phyloP scores from a whole-genome alignment of 2,113 vertebrate genomes.

The Pampusana beccarii region DNA sequence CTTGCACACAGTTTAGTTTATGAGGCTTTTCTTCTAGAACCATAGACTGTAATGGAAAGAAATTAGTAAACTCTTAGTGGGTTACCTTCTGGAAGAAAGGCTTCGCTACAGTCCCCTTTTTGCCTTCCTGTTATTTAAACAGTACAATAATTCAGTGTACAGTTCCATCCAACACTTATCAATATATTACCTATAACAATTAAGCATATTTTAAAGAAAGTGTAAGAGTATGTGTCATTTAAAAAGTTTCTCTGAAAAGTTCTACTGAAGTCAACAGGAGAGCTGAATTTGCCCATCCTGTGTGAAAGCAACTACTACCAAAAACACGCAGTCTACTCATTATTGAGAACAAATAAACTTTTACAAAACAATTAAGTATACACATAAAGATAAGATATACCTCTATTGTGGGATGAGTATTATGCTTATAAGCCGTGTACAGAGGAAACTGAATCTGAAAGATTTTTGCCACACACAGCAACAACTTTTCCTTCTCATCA shows the following conservation, averaged over 20 bases:
- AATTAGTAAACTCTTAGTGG: not conserved
- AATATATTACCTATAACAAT: slow-evolving; percentile 5
- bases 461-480: slow-evolving; percentile 98
- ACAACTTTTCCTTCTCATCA: slow-evolving; percentile 96
- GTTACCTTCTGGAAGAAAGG: slow-evolving; percentile 11
- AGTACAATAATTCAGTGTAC: not conserved
- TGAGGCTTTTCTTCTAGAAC: slow-evolving; percentile 1
- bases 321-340: not conserved
- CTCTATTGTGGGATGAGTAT: slow-evolving; percentile 98
- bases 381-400: slow-evolving; percentile 73
- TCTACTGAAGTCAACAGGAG: not conserved
- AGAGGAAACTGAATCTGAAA: slow-evolving; percentile 99
- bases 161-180: slow-evolving; percentile 27
- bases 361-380: not conserved
- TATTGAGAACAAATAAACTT: not conserved
- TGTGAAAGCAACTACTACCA: not conserved
- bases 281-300: not conserved
- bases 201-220: not conserved
- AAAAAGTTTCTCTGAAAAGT: not conserved
- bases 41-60: not conserved
- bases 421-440: slow-evolving; percentile 99
- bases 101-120: not conserved
- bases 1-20: not conserved
- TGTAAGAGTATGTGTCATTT: not conserved
- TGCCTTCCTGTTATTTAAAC: slow-evolving; percentile 2